Evolutionary conservation across 2,888 invertebrate genomes (phyloP).

Genomic region (Scaptomyza caliginosa): DNA sequence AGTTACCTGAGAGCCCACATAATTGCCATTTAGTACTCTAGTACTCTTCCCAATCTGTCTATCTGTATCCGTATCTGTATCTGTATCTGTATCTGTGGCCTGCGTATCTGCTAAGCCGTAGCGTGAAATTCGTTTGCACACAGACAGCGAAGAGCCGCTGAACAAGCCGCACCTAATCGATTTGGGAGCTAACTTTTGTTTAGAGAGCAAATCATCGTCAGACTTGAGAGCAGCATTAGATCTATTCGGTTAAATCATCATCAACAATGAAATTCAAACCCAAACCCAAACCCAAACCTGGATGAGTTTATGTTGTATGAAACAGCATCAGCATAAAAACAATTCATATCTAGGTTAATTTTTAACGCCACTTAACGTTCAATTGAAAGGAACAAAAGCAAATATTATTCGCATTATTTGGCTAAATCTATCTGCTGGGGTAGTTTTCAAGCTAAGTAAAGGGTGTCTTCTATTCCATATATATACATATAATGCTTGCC

Average conservation of each 20-base stretch:
- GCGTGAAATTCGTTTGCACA: slow-evolving; percentile 69
- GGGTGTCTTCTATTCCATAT: too few relatives aligned
- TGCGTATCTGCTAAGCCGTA: slow-evolving; percentile 47
- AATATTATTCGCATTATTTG: neutral
- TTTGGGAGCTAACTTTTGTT: slow-evolving; percentile 42
- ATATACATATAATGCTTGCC: too few relatives aligned
- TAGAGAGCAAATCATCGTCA: neutral
- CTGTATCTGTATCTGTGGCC: slow-evolving; percentile 29
- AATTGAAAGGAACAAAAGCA: slow-evolving; percentile 3
- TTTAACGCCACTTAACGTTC: slow-evolving; percentile 3
- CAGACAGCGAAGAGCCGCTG: slow-evolving; percentile 35
- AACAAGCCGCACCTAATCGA: slow-evolving; percentile 76
- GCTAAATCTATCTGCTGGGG: too few relatives aligned
- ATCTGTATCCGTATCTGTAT: slow-evolving; percentile 11
- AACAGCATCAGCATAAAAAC: neutral
- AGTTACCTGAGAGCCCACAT: slow-evolving; percentile 52
- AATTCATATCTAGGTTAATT: slow-evolving; percentile 1
- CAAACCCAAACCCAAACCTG: slow-evolving; percentile 1
- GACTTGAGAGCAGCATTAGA: slow-evolving; percentile 34
- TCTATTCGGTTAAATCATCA: slow-evolving; percentile 14
- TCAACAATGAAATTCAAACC: slow-evolving; percentile 19
- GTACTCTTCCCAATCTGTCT: slow-evolving; percentile 8
- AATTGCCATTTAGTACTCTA: slow-evolving; percentile 24
- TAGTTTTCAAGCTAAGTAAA: neutral
- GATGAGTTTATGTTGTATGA: slow-evolving; percentile 5